Percentiles rank a stretch among this genome's conserved stretches.
phyloP scores from a whole-genome alignment of 2,888 invertebrate species.

The Beris chalybata region DNA sequence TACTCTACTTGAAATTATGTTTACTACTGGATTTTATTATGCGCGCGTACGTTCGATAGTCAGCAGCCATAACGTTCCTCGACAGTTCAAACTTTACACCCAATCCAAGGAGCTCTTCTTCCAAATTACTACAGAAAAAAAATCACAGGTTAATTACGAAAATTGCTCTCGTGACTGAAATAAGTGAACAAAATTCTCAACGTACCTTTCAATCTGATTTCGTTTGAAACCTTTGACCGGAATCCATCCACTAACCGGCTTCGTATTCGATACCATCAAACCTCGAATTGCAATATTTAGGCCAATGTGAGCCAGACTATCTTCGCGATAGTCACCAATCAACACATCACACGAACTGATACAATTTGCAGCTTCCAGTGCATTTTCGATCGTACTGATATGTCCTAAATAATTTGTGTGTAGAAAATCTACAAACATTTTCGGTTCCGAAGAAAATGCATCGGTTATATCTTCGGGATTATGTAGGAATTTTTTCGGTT shows the following conservation, averaged over 20 bases:
- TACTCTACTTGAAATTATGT: too few species aligned
- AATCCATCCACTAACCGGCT: conserved; percentile 72
- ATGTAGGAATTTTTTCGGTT: conserved; percentile 60
- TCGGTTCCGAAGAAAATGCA: conserved; percentile 68
- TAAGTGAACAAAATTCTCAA: background rate
- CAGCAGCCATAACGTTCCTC: conserved; percentile 27
- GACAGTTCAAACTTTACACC: conserved; percentile 26
- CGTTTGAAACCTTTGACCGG: conserved; percentile 62
- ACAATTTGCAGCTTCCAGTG: conserved; percentile 63
- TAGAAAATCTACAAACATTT: conserved; percentile 67
- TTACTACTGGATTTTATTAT: too few species aligned
- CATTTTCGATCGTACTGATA: conserved; percentile 67
- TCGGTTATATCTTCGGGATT: conserved; percentile 68
- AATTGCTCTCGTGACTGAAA: background rate
- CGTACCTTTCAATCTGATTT: conserved; percentile 18
- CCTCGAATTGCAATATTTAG: conserved; percentile 68
- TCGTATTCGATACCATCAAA: conserved; percentile 70
- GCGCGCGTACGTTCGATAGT: conserved; percentile 34
- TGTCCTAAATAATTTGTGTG: conserved; percentile 77
- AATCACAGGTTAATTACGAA: background rate
- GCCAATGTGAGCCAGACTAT: conserved; percentile 56
- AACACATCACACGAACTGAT: conserved; percentile 73
- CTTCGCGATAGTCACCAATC: conserved; percentile 65
- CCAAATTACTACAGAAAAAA: conserved; percentile 20
- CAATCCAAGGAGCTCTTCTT: conserved; percentile 14